A percentile compares a stretch with the other conserved stretches of the same genome.
phyloP scores from a whole-genome alignment of 2,888 invertebrate genomes.

The Augiades crinisus region DNA sequence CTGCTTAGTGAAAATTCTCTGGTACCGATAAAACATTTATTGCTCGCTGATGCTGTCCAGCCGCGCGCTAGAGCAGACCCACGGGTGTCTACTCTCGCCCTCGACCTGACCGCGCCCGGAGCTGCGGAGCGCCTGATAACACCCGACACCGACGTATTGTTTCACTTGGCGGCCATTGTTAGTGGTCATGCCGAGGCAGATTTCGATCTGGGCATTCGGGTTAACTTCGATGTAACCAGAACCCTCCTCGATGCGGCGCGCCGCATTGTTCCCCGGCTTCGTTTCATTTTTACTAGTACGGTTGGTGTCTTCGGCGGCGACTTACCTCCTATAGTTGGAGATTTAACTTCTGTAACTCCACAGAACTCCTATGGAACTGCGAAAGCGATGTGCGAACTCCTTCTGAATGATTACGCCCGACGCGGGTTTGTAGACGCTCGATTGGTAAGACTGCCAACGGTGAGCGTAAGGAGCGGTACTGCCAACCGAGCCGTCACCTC shows the following conservation, averaged over 20 bases:
- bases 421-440: conserved; percentile 60
- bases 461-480: conserved; percentile 60
- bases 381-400: conserved; percentile 64
- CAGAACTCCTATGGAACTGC: conserved; percentile 64
- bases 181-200: conserved; percentile 66
- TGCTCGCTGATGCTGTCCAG: conserved; percentile 41
- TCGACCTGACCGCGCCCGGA: conserved; percentile 40
- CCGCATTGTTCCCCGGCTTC: conserved; percentile 40
- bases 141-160: conserved; percentile 45
- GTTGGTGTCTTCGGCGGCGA: conserved; percentile 60
- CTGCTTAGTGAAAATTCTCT: conserved; percentile 41
- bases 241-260: conserved; percentile 55
- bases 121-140: conserved; percentile 46
- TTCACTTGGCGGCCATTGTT: conserved; percentile 67
- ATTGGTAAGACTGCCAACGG: conserved; percentile 60
- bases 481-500: conserved; percentile 68
- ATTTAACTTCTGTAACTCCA: conserved; percentile 54
- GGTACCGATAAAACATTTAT: conserved; percentile 39
- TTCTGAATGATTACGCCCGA: conserved; percentile 63
- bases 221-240: conserved; percentile 64
- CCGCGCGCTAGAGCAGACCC: conserved; percentile 36
- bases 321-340: conserved; percentile 47
- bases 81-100: conserved; percentile 41
- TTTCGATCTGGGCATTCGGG: conserved; percentile 59
- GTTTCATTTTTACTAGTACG: conserved; percentile 60